Percentiles rank a stretch among this genome's conserved stretches.
phyloP scores from a whole-genome alignment of 2,888 invertebrate species.

The Hoplodrina ambigua region DNA sequence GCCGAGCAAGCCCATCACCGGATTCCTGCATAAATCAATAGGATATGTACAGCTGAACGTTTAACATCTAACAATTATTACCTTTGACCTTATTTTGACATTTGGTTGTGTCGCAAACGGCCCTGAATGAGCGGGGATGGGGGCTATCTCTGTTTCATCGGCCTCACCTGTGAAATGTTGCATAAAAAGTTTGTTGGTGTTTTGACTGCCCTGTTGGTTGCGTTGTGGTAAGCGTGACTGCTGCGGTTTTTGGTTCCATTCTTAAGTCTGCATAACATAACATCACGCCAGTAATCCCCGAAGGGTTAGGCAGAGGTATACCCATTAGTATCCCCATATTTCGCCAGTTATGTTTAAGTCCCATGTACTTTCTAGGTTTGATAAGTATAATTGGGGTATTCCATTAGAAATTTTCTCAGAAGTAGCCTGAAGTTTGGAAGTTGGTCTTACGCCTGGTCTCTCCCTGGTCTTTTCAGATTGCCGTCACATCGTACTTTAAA shows the following conservation, averaged over 20 bases:
- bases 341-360: no score
- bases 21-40: conserved; percentile 86
- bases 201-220: background rate
- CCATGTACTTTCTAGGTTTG: background rate
- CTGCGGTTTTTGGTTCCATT: background rate
- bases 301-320: no score
- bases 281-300: no score
- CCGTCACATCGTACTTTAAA: no score
- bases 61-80: conserved; percentile 82
- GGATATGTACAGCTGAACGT: conserved; percentile 56
- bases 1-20: conserved; percentile 71
- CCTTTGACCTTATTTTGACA: conserved; percentile 90
- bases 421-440: no score
- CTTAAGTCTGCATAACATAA: background rate
- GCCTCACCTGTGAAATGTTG: conserved; percentile 59
- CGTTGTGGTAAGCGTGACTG: no score
- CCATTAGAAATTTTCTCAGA: no score
- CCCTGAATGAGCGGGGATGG: conserved; percentile 78
- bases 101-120: conserved; percentile 87
- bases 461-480: no score
- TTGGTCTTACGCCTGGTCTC: no score
- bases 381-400: background rate
- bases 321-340: no score
- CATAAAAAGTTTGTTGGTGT: conserved; percentile 42
- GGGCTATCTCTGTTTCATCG: conserved; percentile 72